Evolutionary conservation across 2,113 vertebrate genomes (phyloP), one percentile per base, ranked within the genome.

Genomic region (Ptilonorhynchus violaceus): DNA sequence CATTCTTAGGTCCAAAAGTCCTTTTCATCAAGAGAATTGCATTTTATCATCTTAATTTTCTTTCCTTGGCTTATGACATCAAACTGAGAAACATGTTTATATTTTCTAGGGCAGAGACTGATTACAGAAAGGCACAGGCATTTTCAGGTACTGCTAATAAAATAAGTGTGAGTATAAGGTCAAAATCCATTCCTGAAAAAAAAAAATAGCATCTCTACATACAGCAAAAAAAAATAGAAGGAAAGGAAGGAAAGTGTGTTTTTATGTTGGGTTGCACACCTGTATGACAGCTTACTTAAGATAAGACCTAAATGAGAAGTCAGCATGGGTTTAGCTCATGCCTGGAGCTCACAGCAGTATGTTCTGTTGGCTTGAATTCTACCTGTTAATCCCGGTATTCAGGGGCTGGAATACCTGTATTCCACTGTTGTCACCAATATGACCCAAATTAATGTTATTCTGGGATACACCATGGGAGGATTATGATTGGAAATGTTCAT

Each of bases 141-240:
- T 97, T 98, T 97, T 98, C 98, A 98, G 98, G 98, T 98, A 98
- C 97, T 73, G 27, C 10, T 90, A 81, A 89, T 74, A 16, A 83
- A 66, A 33, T 24, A 72, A 89, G 18, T 5, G 5, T 50, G 28
- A 67, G 33, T 31, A 41, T 56, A 92, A 87, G 22, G 42, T 84
- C 73, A 81, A 92, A 87, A 76, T 80, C 50, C 20, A 46, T 55
- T 58, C 44, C 56, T 72, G 17, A 9, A 60, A 68, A 81, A 74
- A 42, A 46, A 44, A 53, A 68, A 33, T 24, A 59, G 5, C 31
- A 59, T 76, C 6, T 33, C 20, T 30, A 49, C 8, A 24, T 35
- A 49, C 10, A 35, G 7, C 5, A 19, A 22, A 85, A 85, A 56
- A 75, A 72, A 17, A 35, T 8, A 35, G 39, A 74, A 74, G 13